These are phyloP conservation scores for Microcebus tavaratra DNA, from an alignment of 2,113 vertebrate species.

Conservation along the genomic window DNA sequence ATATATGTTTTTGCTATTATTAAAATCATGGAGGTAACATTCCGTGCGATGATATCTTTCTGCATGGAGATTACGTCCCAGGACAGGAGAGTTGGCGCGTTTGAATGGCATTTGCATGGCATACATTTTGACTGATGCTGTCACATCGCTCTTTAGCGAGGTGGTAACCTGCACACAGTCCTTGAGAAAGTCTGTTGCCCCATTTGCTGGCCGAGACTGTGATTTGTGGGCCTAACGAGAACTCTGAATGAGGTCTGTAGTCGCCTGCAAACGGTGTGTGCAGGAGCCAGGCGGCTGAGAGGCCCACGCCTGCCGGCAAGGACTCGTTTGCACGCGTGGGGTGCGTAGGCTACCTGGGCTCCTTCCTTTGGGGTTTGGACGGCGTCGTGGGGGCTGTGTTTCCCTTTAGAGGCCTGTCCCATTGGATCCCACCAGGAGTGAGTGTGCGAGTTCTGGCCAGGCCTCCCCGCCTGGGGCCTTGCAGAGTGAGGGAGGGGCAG, in stretches of 20 bases:
- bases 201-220: neutral
- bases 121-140: neutral
- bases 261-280: no score
- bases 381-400: neutral
- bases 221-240: neutral
- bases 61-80: neutral
- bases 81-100: neutral
- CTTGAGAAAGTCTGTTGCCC: neutral
- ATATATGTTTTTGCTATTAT: neutral
- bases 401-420: neutral
- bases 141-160: neutral
- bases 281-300: neutral
- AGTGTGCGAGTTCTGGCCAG: neutral
- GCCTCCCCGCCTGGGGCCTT: neutral
- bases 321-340: no score
- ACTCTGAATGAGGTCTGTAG: neutral
- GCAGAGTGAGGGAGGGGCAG: neutral
- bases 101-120: no score
- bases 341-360: fast-evolving
- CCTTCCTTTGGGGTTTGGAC: neutral
- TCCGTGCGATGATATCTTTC: neutral
- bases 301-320: fast-evolving
- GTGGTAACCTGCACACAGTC: neutral
- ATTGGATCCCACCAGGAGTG: fast-evolving
- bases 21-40: neutral